Evolutionary conservation across 2,888 invertebrate genomes (phyloP), one percentile per base, ranked within the genome.

Genomic region (Catocala fraxini): DNA sequence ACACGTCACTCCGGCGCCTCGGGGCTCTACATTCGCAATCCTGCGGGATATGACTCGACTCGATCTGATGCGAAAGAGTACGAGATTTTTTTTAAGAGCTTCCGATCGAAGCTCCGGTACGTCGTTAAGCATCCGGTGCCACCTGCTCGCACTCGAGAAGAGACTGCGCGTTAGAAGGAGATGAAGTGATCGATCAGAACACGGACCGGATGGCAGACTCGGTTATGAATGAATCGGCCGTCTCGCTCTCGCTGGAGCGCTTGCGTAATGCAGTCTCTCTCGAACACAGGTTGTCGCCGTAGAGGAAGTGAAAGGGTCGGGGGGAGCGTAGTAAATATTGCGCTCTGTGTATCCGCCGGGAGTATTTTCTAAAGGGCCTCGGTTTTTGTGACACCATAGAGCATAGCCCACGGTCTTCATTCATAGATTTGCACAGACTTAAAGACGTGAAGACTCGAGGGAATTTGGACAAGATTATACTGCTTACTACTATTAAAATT

Each of bases 231-330:
- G 94, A 93, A 94, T 94, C 88, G 75, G 80, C 88, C 77, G 83
- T 94, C 94, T 87, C 80, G 85, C 82, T 93, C 89, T 76, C 62
- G 71, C 89, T 62, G 65, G 71, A 69, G 69, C 74, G 73, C 80
- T 81, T 73, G 76, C 81, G 80, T 85, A 81, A 74, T 77, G 73
- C 63, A 70, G 81, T 91, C 91, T 89, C 92, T 80, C 82, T 91
- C 88, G 75, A 70, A 71, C 88, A 77, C 92, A 91, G 90, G 93
- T 93, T 93, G 93, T 91, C 92, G 89, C 84, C 87, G 87, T 89
- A 88, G 89, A 93, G 94, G 94, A 93, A 94, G 94, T 93, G 94
- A 94, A 93, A 93, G 94, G 93, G 94, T 92, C 93, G 86, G 84
- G 85, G 91, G 52, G 88, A 85, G 85, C 89, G 93, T 94, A 94